These are phyloP conservation scores for Papilio elwesi DNA, from an alignment of 2,888 invertebrate genomes.

Conservation along the genomic window DNA sequence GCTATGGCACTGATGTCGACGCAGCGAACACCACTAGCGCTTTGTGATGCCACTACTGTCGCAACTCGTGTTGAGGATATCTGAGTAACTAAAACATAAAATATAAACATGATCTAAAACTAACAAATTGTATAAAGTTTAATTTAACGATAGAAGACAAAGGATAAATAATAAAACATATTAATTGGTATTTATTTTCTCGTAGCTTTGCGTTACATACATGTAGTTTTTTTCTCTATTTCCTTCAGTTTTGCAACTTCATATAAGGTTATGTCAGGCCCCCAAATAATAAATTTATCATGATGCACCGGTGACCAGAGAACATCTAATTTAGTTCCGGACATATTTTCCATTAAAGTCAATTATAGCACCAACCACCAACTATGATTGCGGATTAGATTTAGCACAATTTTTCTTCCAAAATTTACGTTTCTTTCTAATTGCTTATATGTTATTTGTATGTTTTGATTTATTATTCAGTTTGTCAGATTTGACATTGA, in stretches of 20 bases:
- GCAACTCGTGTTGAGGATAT: conserved; percentile 89
- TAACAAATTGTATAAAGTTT: not conserved
- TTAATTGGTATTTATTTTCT: not conserved
- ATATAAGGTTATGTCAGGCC: conserved; percentile 94
- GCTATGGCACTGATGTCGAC: conserved; percentile 92
- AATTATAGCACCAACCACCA: not conserved
- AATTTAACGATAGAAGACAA: not conserved
- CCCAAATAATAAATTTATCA: conserved; percentile 95
- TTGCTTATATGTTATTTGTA: not conserved
- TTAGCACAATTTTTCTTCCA: not conserved
- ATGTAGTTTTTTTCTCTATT: conserved; percentile 77
- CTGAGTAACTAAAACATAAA: conserved; percentile 82
- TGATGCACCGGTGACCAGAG: conserved; percentile 92
- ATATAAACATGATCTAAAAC: not conserved
- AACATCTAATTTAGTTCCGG: conserved; percentile 87
- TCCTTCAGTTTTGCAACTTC: conserved; percentile 88
- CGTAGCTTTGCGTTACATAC: conserved; percentile 54
- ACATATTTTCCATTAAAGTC: conserved; percentile 54
- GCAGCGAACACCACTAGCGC: conserved; percentile 93
- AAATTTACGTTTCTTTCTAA: not conserved
- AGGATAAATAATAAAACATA: conserved; percentile 2
- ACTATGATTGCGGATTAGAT: not conserved
- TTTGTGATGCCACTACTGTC: conserved; percentile 88
- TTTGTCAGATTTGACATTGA: conserved; percentile 27
- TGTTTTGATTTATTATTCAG: conserved; percentile 15